phyloP scores from a whole-genome alignment of 2,888 invertebrate species.

The Alsophila aescularia region DNA sequence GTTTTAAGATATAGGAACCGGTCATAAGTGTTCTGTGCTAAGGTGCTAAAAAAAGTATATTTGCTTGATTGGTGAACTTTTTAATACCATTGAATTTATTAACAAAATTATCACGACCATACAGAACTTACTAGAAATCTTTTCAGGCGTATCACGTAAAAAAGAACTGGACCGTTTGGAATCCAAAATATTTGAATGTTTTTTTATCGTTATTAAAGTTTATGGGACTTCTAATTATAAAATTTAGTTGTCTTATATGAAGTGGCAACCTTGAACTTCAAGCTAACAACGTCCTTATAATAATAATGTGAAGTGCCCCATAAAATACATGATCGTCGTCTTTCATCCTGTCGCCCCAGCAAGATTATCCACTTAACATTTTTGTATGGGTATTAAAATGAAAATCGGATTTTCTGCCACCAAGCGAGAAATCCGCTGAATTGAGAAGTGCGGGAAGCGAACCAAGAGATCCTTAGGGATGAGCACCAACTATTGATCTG shows the following conservation, averaged over 20 bases:
- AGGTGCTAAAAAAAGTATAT: no score
- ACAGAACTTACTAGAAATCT: no score
- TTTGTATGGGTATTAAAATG: slow-evolving; percentile 38
- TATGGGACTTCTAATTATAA: no score
- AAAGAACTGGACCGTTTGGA: no score
- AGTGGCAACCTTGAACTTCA: slow-evolving; percentile 12
- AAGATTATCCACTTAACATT: slow-evolving; percentile 39
- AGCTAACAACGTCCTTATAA: slow-evolving; percentile 2
- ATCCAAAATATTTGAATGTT: no score
- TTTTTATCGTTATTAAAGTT: no score
- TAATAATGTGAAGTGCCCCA: slow-evolving; percentile 17
- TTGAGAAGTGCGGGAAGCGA: slow-evolving; percentile 9
- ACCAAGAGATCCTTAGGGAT: slow-evolving; percentile 23
- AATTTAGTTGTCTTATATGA: neutral
- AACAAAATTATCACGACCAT: no score
- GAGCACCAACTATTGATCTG: neutral
- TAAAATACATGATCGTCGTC: slow-evolving; percentile 24
- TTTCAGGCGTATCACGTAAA: no score
- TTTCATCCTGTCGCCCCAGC: slow-evolving; percentile 27
- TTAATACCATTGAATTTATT: no score
- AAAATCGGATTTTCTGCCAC: slow-evolving; percentile 38
- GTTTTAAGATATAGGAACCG: no score
- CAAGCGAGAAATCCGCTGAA: slow-evolving; percentile 38
- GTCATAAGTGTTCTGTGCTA: no score
- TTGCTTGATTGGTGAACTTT: no score